These are phyloP conservation scores for Columbina picui DNA, from an alignment of 2,113 vertebrate genomes.

Conservation along the genomic window DNA sequence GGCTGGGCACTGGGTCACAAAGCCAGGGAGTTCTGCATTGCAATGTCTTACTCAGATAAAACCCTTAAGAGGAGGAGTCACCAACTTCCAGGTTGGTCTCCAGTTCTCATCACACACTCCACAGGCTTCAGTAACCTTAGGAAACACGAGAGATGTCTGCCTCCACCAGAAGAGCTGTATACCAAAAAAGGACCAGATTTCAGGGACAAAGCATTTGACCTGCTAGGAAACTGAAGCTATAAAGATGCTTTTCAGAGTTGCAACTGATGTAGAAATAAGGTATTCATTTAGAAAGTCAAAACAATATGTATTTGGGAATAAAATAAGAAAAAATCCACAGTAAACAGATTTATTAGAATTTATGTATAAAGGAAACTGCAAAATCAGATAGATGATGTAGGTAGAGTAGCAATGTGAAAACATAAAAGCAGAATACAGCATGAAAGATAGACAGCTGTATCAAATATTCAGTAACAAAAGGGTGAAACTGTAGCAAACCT, in stretches of 20 bases:
- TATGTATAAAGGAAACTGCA: neutral
- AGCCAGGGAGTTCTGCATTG: fast-evolving
- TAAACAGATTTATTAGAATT: neutral
- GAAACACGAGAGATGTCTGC: neutral
- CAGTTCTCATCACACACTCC: neutral
- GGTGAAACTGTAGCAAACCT: neutral
- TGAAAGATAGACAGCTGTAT: neutral
- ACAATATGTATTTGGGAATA: neutral
- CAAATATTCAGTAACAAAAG: neutral
- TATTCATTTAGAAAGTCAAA: neutral
- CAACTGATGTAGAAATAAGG: neutral
- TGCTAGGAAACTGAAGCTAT: neutral
- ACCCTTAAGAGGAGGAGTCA: neutral
- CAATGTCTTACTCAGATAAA: neutral
- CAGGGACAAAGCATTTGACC: neutral
- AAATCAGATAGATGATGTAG: neutral
- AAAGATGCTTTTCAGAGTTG: neutral
- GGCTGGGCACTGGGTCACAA: fast-evolving
- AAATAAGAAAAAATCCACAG: neutral
- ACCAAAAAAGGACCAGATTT: neutral
- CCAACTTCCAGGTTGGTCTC: fast-evolving
- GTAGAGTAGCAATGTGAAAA: neutral
- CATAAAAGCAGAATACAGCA: neutral
- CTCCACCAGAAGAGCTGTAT: neutral
- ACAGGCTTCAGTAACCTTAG: neutral